Base-by-base conservation (phyloP, 2,888 invertebrate species). In the Chloromyia formosa region DNA sequence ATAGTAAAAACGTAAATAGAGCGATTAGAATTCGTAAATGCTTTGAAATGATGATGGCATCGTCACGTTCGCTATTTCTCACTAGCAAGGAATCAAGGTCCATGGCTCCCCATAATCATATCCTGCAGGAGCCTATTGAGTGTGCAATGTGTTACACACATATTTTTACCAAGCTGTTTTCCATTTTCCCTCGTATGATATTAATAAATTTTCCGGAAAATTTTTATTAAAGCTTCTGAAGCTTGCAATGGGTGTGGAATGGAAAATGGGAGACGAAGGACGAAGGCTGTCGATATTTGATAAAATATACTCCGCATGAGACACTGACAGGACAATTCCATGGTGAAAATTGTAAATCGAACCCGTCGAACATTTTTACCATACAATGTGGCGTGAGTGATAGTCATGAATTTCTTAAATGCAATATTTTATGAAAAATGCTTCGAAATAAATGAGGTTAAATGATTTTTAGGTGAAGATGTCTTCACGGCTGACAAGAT, bases 1-100 rank as follows among this genome's bases (percentile, higher is more conserved):
- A 68, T 68, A 49, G 7, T n/a, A 49, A 53, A 68, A 68, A 61
- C 61, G 61, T 61, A 61, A 61, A 61, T 61, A 61, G 61, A 61
- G 27, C 61, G 61, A 61, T 61, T 61, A 61, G 61, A 27, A 61
- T 61, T 61, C 61, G 61, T 61, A 61, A 61, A 61, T 27, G 61
- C 61, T 27, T 12, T 2, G 20, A 61, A 27, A 61, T 61, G 61
- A 61, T 61, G 61, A 61, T 61, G 61, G 23, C 61, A 61, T 61
- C 61, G 61, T 61, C 61, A 61, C 61, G 61, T 61, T 61, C 27
- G 61, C 4, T 7, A 10, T n/a, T 49, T 49, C 49, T 49, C 12
- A 12, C 3, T 49, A 12, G 49, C 49, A 7, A n/a, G 42, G 42
- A 42, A 12, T 42, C 7, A 12, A 5, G 12, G 42, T 5, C 42